Evolutionary conservation across 1,140 invertebrate species (phyloP), one percentile per base, ranked within the genome.

Genomic region (Lasaia peninsularis): DNA sequence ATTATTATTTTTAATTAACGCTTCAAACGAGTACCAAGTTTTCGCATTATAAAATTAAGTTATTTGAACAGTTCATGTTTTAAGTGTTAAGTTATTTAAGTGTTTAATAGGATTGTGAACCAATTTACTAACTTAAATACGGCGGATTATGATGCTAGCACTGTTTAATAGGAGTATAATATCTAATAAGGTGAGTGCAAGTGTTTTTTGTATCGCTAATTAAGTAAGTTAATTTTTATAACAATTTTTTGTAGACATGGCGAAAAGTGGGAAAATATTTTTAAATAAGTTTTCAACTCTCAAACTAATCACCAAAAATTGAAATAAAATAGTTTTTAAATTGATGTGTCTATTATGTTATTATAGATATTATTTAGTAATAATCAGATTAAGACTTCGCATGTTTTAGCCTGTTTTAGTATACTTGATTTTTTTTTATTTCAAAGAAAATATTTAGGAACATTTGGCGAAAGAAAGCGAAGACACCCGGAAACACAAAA

Each of bases 71-170:
- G 33, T 53, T 53, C 18, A 37, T 56, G 53, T n/a, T 56, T 52
- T 31, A 44, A 56, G 53, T 56, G 53, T 40, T 12, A 18, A 40
- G 35, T 52, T 52, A 18, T 8, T 35, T 28, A 32, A 44, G 53
- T 56, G 53, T 48, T 56, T 48, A 48, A 21, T 67, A 71, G 60
- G 66, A 65, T 76, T 71, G 79, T 80, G 79, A 72, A 75, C 52
- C 68, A 76, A 72, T 72, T 79, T 65, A 73, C 64, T 79, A 67
- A 82, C 71, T 80, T 69, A 65, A 76, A 69, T 70, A 68, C 71
- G 68, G 58, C 67, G 74, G 70, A 65, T 78, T 16, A 79, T 71
- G 65, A 82, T 85, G 78, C 69, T 74, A 61, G 64, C 63, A 63
- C 64, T 65, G 59, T 65, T 67, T 66, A 69, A 68, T 75, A 63